phyloP scores from a whole-genome alignment of 2,113 vertebrate genomes.

The Ameiurus melas region DNA sequence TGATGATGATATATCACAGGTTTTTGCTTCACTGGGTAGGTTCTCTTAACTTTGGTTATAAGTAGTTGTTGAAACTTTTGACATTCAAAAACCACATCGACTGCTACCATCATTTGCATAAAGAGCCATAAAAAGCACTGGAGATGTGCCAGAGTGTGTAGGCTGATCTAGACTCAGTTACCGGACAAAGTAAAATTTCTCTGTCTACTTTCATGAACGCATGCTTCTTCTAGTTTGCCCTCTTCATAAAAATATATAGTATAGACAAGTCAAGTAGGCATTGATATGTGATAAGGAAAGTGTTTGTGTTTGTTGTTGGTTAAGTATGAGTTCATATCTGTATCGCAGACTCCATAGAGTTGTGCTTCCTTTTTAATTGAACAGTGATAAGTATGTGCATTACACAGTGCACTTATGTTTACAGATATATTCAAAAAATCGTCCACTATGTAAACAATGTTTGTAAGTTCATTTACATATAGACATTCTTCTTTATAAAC shows the following conservation, averaged over 20 bases:
- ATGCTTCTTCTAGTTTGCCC: background rate
- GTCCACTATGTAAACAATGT: background rate
- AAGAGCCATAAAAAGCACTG: background rate
- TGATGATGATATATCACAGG: slow-evolving; percentile 2
- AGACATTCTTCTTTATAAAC: background rate
- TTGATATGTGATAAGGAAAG: background rate
- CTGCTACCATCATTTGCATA: slow-evolving; percentile 11
- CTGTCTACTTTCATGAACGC: background rate
- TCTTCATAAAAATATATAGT: background rate
- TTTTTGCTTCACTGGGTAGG: background rate
- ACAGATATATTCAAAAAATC: background rate
- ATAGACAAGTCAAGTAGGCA: background rate
- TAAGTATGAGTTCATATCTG: background rate
- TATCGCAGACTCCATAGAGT: background rate
- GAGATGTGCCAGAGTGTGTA: background rate
- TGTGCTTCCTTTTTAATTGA: background rate
- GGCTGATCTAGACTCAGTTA: background rate
- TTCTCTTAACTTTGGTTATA: background rate
- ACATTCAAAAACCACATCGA: background rate
- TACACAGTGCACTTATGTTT: background rate
- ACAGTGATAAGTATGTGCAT: background rate
- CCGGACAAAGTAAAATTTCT: background rate
- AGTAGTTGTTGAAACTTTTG: background rate
- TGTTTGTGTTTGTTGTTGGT: background rate
- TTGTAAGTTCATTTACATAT: background rate